These are phyloP conservation scores for Pollenia angustigena DNA, from an alignment of 2,888 invertebrate genomes.

Conservation along the genomic window DNA sequence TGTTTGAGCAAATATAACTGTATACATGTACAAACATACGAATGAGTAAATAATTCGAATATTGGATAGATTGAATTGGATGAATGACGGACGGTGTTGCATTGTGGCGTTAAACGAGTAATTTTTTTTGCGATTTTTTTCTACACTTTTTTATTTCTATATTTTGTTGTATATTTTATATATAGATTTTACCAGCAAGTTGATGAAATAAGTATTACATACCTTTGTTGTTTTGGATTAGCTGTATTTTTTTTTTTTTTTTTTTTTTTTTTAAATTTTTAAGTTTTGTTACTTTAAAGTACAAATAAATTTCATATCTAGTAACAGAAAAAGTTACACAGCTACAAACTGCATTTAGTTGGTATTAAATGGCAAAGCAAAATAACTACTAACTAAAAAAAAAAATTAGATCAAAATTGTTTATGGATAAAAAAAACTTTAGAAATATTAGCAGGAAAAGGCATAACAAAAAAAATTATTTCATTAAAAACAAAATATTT, in stretches of 20 bases:
- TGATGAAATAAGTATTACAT: conserved; percentile 58
- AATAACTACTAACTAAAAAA: not conserved
- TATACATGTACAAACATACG: conserved; percentile 11
- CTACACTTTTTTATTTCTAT: too few relatives aligned
- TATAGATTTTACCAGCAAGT: conserved; percentile 36
- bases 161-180: conserved; percentile 21
- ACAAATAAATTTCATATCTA: conserved; percentile 17
- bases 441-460: conserved; percentile 48
- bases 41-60: conserved; percentile 57
- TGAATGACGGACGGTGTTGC: conserved; percentile 40
- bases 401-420: conserved; percentile 47
- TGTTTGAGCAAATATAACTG: conserved; percentile 28
- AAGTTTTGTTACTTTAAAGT: conserved; percentile 22
- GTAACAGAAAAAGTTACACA: conserved; percentile 10
- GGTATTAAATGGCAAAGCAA: conserved; percentile 7
- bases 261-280: not conserved
- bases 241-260: conserved; percentile 17
- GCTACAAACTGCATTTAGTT: conserved; percentile 41
- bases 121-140: conserved; percentile 30
- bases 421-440: conserved; percentile 24
- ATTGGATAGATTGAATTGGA: conserved; percentile 65
- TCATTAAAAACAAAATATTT: conserved; percentile 56
- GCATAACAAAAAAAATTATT: conserved; percentile 60
- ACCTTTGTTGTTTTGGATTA: conserved; percentile 38
- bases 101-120: conserved; percentile 46